Evolutionary conservation across 35 echinoderm and acorn worm genomes (phyloP).

Genomic region (Eucidaris tribuloides): DNA sequence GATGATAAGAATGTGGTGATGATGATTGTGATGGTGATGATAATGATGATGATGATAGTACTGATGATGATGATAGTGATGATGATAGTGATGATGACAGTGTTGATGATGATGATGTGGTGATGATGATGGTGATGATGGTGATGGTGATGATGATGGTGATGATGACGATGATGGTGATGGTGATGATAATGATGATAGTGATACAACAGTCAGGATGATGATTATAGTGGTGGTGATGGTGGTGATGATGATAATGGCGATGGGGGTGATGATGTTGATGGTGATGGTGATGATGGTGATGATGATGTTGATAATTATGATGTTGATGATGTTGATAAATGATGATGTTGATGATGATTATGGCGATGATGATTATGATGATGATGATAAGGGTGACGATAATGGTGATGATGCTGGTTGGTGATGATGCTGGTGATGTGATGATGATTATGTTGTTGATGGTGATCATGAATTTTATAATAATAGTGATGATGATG

Average conservation of each 20-base stretch:
- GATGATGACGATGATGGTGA: slow-evolving; percentile 24
- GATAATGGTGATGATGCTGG: too few relatives aligned
- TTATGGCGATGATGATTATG: too few relatives aligned
- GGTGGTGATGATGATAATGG: slow-evolving; percentile 10
- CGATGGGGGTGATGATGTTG: too few relatives aligned
- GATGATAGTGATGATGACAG: slow-evolving; percentile 19
- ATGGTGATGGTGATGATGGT: background rate
- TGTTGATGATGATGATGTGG: too few relatives aligned
- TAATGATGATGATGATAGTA: background rate
- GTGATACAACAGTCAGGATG: background rate
- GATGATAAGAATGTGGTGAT: too few relatives aligned
- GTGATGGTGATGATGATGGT: slow-evolving; percentile 21
- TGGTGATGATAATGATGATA: slow-evolving; percentile 15
- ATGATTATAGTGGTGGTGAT: too few relatives aligned
- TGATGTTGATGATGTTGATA: too few relatives aligned
- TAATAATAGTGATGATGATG: background rate
- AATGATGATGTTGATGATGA: too few relatives aligned
- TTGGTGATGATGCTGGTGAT: slow-evolving; percentile 5
- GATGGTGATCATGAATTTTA: background rate
- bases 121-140: slow-evolving; percentile 26
- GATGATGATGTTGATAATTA: too few relatives aligned
- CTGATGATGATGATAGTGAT: slow-evolving; percentile 7
- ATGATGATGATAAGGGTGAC: too few relatives aligned
- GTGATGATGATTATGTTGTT: too few relatives aligned
- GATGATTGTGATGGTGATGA: too few relatives aligned